phyloP scores from a whole-genome alignment of 2,797 vertebrate genomes.

The Scarus forsteni region DNA sequence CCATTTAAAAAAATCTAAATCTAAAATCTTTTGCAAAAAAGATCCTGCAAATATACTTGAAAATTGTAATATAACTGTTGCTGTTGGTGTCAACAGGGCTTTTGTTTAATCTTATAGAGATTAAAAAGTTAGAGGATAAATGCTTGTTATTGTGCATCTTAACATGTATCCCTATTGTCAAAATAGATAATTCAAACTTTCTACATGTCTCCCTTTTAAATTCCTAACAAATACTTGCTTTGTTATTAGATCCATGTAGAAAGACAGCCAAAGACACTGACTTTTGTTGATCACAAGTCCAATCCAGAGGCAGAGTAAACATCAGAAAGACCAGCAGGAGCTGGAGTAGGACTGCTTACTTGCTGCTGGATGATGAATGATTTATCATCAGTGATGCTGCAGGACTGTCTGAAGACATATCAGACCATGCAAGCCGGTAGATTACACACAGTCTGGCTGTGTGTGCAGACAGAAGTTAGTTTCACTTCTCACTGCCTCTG shows the following conservation, averaged over 20 bases:
- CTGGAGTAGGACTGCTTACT: conserved; percentile 39
- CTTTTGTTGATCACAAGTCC: conserved; percentile 9
- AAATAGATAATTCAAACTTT: neutral
- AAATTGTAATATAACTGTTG: no score
- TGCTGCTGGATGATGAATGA: conserved; percentile 48
- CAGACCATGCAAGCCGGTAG: conserved; percentile 32
- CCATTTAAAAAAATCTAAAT: no score
- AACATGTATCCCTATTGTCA: neutral
- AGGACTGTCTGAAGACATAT: conserved; percentile 54
- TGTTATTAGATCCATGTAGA: neutral
- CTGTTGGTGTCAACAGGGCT: no score
- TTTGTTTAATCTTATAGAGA: no score
- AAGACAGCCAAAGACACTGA: neutral
- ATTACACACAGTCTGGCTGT: conserved; percentile 51
- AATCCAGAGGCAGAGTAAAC: neutral
- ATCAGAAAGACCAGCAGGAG: conserved; percentile 23
- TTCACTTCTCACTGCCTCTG: conserved; percentile 61
- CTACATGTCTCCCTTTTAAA: neutral
- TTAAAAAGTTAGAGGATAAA: no score
- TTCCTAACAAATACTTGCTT: neutral
- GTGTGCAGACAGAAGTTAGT: conserved; percentile 45
- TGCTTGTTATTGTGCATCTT: no score
- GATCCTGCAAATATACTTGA: no score
- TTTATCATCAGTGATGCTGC: conserved; percentile 55
- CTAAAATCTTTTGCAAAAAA: no score